phyloP scores from a whole-genome alignment of 2,888 invertebrate genomes.

The Lordiphosa andalusiaca region DNA sequence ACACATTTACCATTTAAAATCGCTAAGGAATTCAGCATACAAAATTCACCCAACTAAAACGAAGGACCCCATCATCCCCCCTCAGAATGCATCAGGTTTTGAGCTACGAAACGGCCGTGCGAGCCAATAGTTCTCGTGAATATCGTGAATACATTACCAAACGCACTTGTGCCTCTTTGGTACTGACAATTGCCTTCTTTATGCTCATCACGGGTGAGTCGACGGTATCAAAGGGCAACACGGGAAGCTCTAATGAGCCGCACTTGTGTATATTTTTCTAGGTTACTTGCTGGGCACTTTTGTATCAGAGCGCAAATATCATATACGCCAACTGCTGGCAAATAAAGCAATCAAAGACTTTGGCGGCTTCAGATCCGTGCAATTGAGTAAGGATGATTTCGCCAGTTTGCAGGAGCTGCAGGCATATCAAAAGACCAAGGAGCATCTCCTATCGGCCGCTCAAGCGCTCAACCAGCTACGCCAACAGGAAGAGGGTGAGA shows the following conservation, averaged over 20 bases:
- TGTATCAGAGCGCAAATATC: constrained; percentile 78
- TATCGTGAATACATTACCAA: constrained; percentile 79
- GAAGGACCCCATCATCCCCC: background rate
- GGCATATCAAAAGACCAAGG: constrained; percentile 76
- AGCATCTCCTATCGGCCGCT: constrained; percentile 70
- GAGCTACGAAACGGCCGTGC: constrained; percentile 80
- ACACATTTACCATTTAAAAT: constrained; percentile 1
- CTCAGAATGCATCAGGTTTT: constrained; percentile 79
- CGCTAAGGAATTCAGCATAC: constrained; percentile 4
- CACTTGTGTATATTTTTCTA: constrained; percentile 41
- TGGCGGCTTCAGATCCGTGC: constrained; percentile 51
- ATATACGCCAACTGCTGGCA: constrained; percentile 74
- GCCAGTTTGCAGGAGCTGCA: constrained; percentile 76
- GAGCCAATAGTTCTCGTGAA: constrained; percentile 78
- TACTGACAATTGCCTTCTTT: constrained; percentile 79
- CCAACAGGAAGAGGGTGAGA: constrained; percentile 69
- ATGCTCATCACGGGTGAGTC: constrained; percentile 79
- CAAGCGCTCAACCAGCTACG: constrained; percentile 68
- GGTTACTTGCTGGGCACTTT: constrained; percentile 80
- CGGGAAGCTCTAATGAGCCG: constrained; percentile 47
- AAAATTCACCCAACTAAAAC: background rate
- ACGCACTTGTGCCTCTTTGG: constrained; percentile 78
- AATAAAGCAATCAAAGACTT: constrained; percentile 56
- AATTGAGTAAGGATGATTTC: constrained; percentile 74
- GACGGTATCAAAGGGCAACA: background rate